Evolutionary conservation across 2,797 vertebrate species (phyloP).

Genomic region (Heteromormyrus szaboi): DNA sequence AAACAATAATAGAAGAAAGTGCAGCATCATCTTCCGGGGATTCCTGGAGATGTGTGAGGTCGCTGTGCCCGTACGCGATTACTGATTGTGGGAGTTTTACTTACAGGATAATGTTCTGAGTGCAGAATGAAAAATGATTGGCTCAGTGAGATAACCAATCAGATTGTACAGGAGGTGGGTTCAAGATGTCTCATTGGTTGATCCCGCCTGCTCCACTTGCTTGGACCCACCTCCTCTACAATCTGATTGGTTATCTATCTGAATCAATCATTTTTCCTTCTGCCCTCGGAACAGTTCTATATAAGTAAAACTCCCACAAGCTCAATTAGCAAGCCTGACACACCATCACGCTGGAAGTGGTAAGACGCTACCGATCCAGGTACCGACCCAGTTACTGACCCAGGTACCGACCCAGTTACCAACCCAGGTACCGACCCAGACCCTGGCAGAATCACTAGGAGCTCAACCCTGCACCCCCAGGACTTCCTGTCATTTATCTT

Average conservation of each 20-base stretch:
- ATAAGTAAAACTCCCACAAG: neutral
- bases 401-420: neutral
- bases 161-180: neutral
- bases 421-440: neutral
- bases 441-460: neutral
- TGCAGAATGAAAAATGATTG: neutral
- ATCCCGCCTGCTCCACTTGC: neutral
- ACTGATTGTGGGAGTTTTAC: neutral
- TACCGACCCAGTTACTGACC: neutral
- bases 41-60: constrained; percentile 24
- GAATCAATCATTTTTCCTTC: neutral
- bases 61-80: constrained; percentile 26
- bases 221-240: neutral
- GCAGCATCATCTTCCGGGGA: constrained; percentile 13
- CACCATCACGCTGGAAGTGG: constrained; percentile 3
- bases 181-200: neutral
- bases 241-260: neutral
- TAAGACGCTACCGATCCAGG: constrained; percentile 10
- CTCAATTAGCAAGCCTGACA: constrained; percentile 18
- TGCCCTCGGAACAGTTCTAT: neutral
- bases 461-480: neutral
- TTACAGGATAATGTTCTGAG: neutral
- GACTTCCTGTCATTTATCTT: neutral
- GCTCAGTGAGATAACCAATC: neutral
- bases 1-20: constrained; percentile 16